Base-by-base conservation (phyloP, 2,888 invertebrate genomes). In the Tethea ocularis region DNA sequence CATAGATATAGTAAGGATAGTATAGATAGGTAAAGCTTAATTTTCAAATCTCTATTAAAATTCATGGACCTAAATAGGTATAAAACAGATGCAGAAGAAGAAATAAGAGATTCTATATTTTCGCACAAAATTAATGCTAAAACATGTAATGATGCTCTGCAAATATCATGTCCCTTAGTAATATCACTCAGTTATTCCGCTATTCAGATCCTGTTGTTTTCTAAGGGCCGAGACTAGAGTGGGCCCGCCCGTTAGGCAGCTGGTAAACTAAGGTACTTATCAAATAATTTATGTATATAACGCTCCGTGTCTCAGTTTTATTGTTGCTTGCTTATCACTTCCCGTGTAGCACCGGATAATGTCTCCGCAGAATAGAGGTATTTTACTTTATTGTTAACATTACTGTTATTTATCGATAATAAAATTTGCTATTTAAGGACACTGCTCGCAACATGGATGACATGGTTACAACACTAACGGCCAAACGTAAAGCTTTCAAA, bases 241-340 rank as follows among this genome's bases (percentile, higher is more conserved):
- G 20, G 46, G 46, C 17, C 46, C 46, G 46, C 46, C 46, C 46
- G 46, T 46, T 46, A 46, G 46, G 46, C 46, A 46, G 10, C 46
- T 20, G 20, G 46, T 20, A 46, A 46, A 46, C 46, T 46, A 46
- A 46, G 46, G 46, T 46, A 46, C 46, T 46, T 46, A 46, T 46
- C 46, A 46, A 46, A 46, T 46, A 46, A 46, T 46, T 46, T 46
- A 46, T 46, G 46, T 46, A 46, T 20, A 46, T 46, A 46, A 46
- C 46, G 46, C 20, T 46, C 46, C 20, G n/a, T 46, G 20, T 46
- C 46, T 46, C 46, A 20, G 46, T 46, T 46, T 46, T 46, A 46
- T 46, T 46, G 46, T 46, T 46, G 2, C 46, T n/a, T 46, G 46
- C 46, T 46, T 46, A 46, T 46, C 46, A 46, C 46, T 46, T 46